Conservation (phyloP, 2,113 vertebrate species). For the Labrus mixtus region DNA sequence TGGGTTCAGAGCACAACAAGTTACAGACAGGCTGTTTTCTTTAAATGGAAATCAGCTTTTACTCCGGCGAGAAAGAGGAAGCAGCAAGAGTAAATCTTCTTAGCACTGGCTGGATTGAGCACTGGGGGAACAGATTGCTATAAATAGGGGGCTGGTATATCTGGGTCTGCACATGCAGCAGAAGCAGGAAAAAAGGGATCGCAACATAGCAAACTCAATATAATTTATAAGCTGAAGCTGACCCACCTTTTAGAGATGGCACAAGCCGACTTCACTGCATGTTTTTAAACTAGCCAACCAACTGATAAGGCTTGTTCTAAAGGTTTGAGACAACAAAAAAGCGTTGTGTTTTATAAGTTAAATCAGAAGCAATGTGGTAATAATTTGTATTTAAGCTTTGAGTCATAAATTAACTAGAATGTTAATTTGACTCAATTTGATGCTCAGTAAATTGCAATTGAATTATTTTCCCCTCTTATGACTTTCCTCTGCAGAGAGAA, state of each 20-base stretch:
- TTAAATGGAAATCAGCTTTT: constrained; percentile 65
- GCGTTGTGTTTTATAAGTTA: background rate
- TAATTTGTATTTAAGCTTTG: background rate
- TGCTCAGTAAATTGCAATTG: constrained; percentile 20
- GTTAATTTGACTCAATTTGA: background rate
- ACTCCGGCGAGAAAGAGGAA: constrained; percentile 3
- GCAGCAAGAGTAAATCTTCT: constrained; percentile 61
- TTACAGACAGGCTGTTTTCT: constrained; percentile 46
- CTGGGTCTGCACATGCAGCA: constrained; percentile 31
- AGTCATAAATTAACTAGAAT: background rate
- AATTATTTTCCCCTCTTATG: constrained; percentile 5
- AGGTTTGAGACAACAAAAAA: background rate
- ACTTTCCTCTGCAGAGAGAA: constrained; percentile 61
- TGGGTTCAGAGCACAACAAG: background rate
- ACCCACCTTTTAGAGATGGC: background rate
- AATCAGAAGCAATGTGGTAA: background rate
- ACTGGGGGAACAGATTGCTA: constrained; percentile 52
- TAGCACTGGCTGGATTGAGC: constrained; percentile 40
- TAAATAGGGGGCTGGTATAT: constrained; percentile 63
- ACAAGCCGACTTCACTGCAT: constrained; percentile 16
- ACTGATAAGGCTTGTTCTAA: background rate
- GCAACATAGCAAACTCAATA: constrained; percentile 4
- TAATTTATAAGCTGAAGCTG: constrained; percentile 43
- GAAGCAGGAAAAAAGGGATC: background rate
- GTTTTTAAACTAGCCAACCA: constrained; percentile 30